Base-by-base conservation (phyloP, 2,113 vertebrate genomes). In the Chinchilla lanigera region DNA sequence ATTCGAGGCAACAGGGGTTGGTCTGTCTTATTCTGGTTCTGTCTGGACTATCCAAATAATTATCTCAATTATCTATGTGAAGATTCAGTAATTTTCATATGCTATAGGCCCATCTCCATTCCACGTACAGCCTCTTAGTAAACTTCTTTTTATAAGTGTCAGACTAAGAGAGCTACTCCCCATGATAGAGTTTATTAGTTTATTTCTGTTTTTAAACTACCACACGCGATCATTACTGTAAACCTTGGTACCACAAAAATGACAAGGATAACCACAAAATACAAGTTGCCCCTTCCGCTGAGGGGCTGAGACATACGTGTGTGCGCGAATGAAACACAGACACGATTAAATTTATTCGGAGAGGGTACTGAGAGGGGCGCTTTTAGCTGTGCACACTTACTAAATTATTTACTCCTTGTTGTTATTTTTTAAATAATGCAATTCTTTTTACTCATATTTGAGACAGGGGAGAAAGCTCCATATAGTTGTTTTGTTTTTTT, bases 171-270 rank as follows among this genome's bases (percentile, higher is more conserved):
- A 47, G 89, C 58, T 81, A 7, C 35, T 92, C 78, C 30, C 6
- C 7, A 14, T 63, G 58, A 30, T 12, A 60, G 38, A 65, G 9
- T 75, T 90, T 69, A 41, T 30, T 77, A 19, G 26, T 41, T 60
- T 69, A 24, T 38, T 87, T 88, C 77, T 85, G 4, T 38, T 91
- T 96, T 95, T 87, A 41, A 84, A 73, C 56, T 65, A 60, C 38
- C 91, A 69, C 44, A 52, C 69, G 50, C 14, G 3, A 58, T 41
- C 28, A n/a, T 52, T 11, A 14, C 65, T 88, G 41, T 87, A 60
- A 82, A 92, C 33, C 81, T 75, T 50, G 5, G 6, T 44, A 78
- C 44, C 52, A 47, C 47, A 41, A 30, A 65, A 61, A 26, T 19
- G 11, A 17, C 19, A 81, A 75, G 38, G 56, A 77, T 2, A 38